phyloP scores from a whole-genome alignment of 2,888 invertebrate genomes.

The Megamerina dolium region DNA sequence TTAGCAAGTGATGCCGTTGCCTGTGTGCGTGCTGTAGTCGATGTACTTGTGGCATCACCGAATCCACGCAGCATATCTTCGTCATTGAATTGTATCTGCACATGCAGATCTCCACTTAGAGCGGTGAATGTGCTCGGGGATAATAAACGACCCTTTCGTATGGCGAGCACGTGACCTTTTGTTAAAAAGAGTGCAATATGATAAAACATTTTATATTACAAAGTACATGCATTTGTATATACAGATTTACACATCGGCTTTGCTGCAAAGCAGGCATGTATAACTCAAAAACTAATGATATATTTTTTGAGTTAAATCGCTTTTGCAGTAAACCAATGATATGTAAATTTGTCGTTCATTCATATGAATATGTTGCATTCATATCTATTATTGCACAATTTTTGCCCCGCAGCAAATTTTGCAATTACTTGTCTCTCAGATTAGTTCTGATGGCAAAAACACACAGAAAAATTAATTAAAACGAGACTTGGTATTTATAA shows the following conservation, averaged over 20 bases:
- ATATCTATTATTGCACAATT: too few species aligned
- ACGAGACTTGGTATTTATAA: too few species aligned
- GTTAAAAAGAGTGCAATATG: too few species aligned
- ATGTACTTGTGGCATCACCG: slow-evolving; percentile 10
- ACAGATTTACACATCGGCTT: slow-evolving; percentile 6
- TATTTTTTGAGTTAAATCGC: slow-evolving; percentile 7
- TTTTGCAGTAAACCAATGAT: too few species aligned
- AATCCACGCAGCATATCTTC: slow-evolving; percentile 10
- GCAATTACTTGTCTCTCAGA: too few species aligned
- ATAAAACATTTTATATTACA: too few species aligned
- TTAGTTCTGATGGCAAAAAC: too few species aligned
- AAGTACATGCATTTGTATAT: slow-evolving; percentile 8
- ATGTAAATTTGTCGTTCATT: too few species aligned
- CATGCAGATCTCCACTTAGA: slow-evolving; percentile 71
- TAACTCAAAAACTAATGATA: slow-evolving; percentile 3
- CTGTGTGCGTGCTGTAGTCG: slow-evolving; percentile 19
- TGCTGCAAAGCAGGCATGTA: not conserved
- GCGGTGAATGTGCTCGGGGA: slow-evolving; percentile 72
- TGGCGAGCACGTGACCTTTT: slow-evolving; percentile 48
- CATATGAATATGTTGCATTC: too few species aligned
- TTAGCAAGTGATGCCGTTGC: slow-evolving; percentile 7
- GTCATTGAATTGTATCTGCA: slow-evolving; percentile 55
- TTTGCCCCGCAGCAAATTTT: too few species aligned
- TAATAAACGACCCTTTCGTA: slow-evolving; percentile 54
- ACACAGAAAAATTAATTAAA: too few species aligned